These are phyloP conservation scores for Brienomyrus brachyistius DNA, from an alignment of 2,113 vertebrate genomes.

Conservation along the genomic window DNA sequence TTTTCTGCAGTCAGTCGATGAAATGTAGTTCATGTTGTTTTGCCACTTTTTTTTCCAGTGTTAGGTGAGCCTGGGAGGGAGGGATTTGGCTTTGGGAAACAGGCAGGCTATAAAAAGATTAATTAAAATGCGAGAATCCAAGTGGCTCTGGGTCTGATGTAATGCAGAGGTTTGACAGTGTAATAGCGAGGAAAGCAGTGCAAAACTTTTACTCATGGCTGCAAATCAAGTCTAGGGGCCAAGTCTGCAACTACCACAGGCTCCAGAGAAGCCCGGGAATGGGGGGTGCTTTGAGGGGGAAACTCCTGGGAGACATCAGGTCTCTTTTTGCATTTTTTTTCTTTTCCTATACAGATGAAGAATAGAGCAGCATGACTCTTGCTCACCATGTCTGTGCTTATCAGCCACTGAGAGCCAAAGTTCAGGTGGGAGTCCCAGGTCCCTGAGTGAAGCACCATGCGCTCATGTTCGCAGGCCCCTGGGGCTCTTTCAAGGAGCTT, in stretches of 20 bases:
- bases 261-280: neutral
- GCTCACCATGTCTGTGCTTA: neutral
- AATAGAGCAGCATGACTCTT: neutral
- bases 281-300: neutral
- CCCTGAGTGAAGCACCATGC: neutral
- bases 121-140: constrained; percentile 47
- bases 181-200: constrained; percentile 20
- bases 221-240: constrained; percentile 14
- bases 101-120: constrained; percentile 51
- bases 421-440: neutral
- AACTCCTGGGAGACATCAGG: constrained; percentile 50
- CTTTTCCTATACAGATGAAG: neutral
- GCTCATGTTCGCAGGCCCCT: neutral
- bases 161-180: constrained; percentile 37
- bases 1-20: neutral
- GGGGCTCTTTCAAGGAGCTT: neutral
- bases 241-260: neutral
- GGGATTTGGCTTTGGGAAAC: constrained; percentile 29
- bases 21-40: neutral
- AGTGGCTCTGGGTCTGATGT: constrained; percentile 39
- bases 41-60: neutral
- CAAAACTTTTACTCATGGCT: constrained; percentile 3
- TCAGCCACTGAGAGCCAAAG: neutral
- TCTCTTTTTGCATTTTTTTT: constrained; percentile 34
- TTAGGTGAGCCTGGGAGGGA: constrained; percentile 30